Base-by-base conservation (phyloP, 2,888 invertebrate species). In the Notodonta dromedarius region DNA sequence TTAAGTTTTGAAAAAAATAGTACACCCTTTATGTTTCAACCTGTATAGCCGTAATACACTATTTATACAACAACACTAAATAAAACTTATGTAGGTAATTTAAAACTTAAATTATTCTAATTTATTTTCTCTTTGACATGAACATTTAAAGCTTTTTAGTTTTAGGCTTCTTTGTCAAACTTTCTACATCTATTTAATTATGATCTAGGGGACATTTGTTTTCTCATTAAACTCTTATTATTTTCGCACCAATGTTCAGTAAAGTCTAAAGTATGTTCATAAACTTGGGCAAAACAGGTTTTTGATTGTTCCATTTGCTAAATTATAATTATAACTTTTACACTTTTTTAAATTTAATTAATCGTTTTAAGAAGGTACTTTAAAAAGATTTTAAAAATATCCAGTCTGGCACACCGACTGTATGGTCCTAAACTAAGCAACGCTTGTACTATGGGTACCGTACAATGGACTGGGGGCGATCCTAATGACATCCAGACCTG, bases 141-240 rank as follows among this genome's bases (percentile, higher is more conserved):
- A 77, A 84, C 79, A 80, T 74, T 91, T 92, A 92, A 92, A 92
- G 91, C 92, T 92, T 88, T 82, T 64, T 69, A 74, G 82, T 84
- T 88, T 88, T 90, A 90, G 88, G 87, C 87, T 86, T 70, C 66
- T 77, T 79, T 71, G 59, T 68, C 69, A 67, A 72, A 65, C 42
- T 67, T 71, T 70, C 63, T 68, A 69, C 69, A 57, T 55, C 59
- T 69, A 62, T 24, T 35, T 71, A 63, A 66, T 74, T 73, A 75
- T 68, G 70, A 42, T 42, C 58, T 62, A 68, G 67, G 39, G 63
- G 61, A 74, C 60, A 63, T 63, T 16, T 62, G 9, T 59, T 65
- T 44, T 65, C 61, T 62, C 46, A 68, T 66, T 52, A 63, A 63
- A 65, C 51, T 62, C 64, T 60, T 63, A 58, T 69, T 53, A 46